Evolutionary conservation across 2,797 vertebrate species (phyloP), one percentile per base, ranked within the genome.

Genomic region (Australoheros facetus): DNA sequence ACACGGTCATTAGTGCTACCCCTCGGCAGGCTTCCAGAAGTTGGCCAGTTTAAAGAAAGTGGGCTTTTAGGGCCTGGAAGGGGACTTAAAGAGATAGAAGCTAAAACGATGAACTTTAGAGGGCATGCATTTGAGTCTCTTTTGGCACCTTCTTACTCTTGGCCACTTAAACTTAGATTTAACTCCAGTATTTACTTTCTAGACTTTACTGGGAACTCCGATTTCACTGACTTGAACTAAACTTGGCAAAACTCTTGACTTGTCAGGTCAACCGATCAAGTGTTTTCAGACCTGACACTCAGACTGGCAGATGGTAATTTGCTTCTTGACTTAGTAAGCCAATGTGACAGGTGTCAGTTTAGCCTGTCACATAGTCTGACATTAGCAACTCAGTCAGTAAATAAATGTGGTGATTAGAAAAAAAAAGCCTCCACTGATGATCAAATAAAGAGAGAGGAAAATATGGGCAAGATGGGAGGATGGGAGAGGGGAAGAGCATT

Each of bases 301-400:
- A 66, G 23, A 66, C 39, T 66, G 16, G 23, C 39, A 66, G 39
- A 66, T 64, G 21, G 39, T 48, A 66, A 66, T 48, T 66, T 28
- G 5, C 62, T 1, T 66, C 39, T 2, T 48, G 62, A 26, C 39
- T 11, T 48, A 48, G 9, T 66, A 48, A 48, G 62, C 45, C 39
- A 66, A 16, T 48, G 60, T 66, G 23, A 6, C 42, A 66, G 48
- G 17, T 51, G 48, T 19, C 17, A 51, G 16, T 17, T 51, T 51
- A 51, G 42, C 42, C 62, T 48, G 23, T 51, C 4, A 3, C 42
- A 19, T 12, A 66, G 9, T 66, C 42, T 48, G 39, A 66, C 21
- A 26, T 12, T 66, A 48, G 48, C 23, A 51, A 0, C 42, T 48
- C 62, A 66, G 23, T 13, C 23, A 66, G 23, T 48, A 66, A 66